Conservation (phyloP, 2,888 invertebrate genomes). For the Oeneis ivallda region DNA sequence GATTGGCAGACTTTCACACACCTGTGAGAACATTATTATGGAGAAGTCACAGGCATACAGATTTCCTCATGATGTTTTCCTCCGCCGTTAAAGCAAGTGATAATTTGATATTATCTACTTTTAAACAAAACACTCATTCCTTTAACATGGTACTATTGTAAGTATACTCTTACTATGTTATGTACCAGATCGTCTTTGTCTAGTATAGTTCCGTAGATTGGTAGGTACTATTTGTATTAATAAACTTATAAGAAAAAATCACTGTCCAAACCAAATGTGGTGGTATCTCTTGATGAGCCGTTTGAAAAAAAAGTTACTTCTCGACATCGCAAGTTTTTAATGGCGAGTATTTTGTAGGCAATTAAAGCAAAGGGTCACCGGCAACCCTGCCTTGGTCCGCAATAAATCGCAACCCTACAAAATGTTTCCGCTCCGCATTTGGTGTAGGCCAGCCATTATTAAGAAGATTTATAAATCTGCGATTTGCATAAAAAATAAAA, state of each 20-base stretch:
- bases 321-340: conserved; percentile 67
- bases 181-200: too few relatives aligned
- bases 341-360: conserved; percentile 78
- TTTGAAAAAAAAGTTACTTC: conserved; percentile 43
- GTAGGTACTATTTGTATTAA: too few relatives aligned
- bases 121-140: not conserved
- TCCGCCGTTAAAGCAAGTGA: not conserved
- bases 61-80: not conserved
- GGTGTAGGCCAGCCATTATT: conserved; percentile 43
- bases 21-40: not conserved
- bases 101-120: too few relatives aligned
- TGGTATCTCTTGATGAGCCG: not conserved
- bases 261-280: conserved; percentile 1
- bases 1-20: not conserved
- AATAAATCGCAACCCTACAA: conserved; percentile 79
- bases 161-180: too few relatives aligned
- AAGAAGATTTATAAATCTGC: conserved; percentile 42
- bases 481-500: conserved; percentile 39
- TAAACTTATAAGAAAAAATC: not conserved
- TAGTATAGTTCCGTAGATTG: too few relatives aligned
- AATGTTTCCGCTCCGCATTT: conserved; percentile 65
- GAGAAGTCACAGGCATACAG: not conserved
- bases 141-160: too few relatives aligned
- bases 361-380: conserved; percentile 75
- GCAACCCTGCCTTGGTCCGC: conserved; percentile 58